Percentiles rank a stretch among this genome's conserved stretches.
Conservation (phyloP, 2,797 vertebrate genomes). For the Xiphophorus birchmanni region DNA sequence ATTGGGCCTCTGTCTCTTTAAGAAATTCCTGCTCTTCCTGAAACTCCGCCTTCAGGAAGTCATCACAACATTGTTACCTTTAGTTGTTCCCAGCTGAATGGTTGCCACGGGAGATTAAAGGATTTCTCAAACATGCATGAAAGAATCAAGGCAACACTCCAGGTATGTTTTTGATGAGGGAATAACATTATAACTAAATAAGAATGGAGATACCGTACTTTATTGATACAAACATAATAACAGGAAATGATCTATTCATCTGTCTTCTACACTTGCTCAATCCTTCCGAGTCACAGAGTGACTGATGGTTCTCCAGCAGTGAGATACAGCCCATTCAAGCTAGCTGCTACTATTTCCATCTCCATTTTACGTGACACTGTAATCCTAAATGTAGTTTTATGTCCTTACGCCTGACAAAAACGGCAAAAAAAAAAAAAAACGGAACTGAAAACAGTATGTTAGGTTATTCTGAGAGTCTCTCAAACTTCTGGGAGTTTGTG, state of each 20-base stretch:
- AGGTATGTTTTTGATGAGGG: too few species aligned
- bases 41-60: too few species aligned
- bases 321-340: background rate
- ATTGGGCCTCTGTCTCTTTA: too few species aligned
- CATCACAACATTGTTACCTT: too few species aligned
- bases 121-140: too few species aligned
- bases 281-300: background rate
- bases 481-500: background rate
- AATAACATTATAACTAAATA: background rate
- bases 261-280: background rate
- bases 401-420: background rate
- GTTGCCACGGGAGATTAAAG: too few species aligned
- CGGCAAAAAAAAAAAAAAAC: background rate
- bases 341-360: background rate
- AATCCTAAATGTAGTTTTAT: background rate
- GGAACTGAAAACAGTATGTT: background rate
- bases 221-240: background rate
- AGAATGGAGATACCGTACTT: background rate
- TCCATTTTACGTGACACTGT: background rate
- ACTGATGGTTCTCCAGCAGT: too few species aligned
- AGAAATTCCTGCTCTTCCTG: too few species aligned
- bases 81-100: too few species aligned
- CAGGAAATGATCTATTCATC: background rate
- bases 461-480: background rate
- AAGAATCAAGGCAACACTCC: too few species aligned